phyloP scores from a whole-genome alignment of 2,888 invertebrate species.

The Cephalotes varians region DNA sequence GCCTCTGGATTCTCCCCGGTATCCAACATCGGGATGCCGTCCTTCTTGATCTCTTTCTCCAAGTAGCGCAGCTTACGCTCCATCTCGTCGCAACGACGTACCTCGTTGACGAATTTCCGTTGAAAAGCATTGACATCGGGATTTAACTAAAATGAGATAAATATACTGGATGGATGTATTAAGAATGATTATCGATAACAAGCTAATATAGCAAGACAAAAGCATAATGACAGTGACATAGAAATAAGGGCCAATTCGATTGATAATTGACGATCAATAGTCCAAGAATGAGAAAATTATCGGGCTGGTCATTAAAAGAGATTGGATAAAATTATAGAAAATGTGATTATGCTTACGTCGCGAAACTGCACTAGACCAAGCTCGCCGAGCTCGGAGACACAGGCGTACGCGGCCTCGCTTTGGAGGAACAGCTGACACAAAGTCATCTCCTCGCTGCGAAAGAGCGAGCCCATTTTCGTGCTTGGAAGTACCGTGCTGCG shows the following conservation, averaged over 20 bases:
- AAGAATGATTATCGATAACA: not conserved
- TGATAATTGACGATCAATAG: not conserved
- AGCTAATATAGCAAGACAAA: not conserved
- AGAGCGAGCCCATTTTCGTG: slow-evolving; percentile 93
- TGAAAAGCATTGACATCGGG: slow-evolving; percentile 99
- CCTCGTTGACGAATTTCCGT: slow-evolving; percentile 99
- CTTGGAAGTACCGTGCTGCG: not conserved
- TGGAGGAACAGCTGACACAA: slow-evolving; percentile 99
- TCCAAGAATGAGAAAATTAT: not conserved
- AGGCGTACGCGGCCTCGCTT: slow-evolving; percentile 99
- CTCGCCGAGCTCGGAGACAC: slow-evolving; percentile 99
- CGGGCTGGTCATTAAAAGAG: not conserved
- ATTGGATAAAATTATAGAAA: not conserved
- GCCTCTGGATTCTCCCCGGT: slow-evolving; percentile 99
- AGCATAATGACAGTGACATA: not conserved
- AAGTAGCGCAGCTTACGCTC: slow-evolving; percentile 98
- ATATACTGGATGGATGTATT: too few relatives aligned
- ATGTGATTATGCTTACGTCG: slow-evolving; percentile 89
- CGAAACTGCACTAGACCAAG: slow-evolving; percentile 98
- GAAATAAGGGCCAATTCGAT: not conserved
- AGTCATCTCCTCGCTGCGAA: slow-evolving; percentile 99
- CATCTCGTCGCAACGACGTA: slow-evolving; percentile 99
- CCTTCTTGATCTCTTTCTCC: slow-evolving; percentile 98
- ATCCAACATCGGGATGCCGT: slow-evolving; percentile 98
- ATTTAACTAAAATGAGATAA: slow-evolving; percentile 91